Evolutionary conservation across 2,113 vertebrate genomes (phyloP), one percentile per base, ranked within the genome.

Genomic region (Mesitornis unicolor): DNA sequence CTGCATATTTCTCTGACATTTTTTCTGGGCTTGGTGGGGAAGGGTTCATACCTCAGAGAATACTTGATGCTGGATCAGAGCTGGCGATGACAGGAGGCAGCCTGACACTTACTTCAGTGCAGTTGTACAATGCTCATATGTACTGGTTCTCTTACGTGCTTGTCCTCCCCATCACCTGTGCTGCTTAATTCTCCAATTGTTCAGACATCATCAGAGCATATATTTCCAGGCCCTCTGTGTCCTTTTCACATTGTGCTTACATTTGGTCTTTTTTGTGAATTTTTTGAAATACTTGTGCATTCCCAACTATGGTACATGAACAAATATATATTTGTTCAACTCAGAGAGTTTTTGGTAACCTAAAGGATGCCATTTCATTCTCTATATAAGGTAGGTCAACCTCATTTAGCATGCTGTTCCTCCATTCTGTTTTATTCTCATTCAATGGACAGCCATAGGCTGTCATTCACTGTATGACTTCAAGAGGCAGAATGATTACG

Each of bases 1-100:
- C 24, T 43, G 56, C 86, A 29, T 85, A 85, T 76, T 94, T 90
- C 53, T 88, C 50, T 84, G 47, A 57, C 80, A 48, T 67, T 91
- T 57, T 75, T 91, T 57, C 56, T 71, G 69, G 93, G 80, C 84
- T 95, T 89, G 48, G 43, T 63, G 47, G 51, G 64, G 84, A 79
- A 75, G 28, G 16, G 31, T 64, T 87, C 60, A 40, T 64, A 40
- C 35, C 61, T 92, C 9, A 25, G 68, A 56, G 35, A 36, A 18
- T 16, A 11, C 43, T n/a, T 36, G 24, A n/a, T 45, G 18, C 40
- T 56, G 80, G 31, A 38, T 81, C 59, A 54, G 83, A 29, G 21
- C 60, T 86, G 61, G 68, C 0, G 1, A 53, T 63, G 60, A 82
- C 56, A 92, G 60, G 29, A 89, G 48, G 53, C 59, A 74, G 35